These are phyloP conservation scores for Junonia oenone DNA, from an alignment of 2,888 invertebrate genomes.

Conservation along the genomic window DNA sequence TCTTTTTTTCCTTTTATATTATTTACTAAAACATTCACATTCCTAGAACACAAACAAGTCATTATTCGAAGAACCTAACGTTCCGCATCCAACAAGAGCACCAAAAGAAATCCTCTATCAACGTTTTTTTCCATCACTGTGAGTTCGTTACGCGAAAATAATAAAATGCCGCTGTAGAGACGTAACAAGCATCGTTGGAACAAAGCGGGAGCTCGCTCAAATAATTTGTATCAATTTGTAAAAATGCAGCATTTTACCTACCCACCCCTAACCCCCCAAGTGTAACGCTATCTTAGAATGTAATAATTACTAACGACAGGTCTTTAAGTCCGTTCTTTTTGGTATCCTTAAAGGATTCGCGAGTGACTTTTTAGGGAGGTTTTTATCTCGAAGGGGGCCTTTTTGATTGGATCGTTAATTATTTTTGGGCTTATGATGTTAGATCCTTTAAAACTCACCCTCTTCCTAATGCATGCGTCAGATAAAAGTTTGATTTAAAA, in stretches of 20 bases:
- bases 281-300: constrained; percentile 50
- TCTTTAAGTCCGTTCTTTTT: constrained; percentile 32
- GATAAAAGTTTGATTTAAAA: background rate
- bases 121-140: constrained; percentile 36
- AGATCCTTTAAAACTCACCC: background rate
- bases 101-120: background rate
- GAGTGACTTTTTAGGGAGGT: constrained; percentile 23
- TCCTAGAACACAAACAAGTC: background rate
- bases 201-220: constrained; percentile 77
- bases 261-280: constrained; percentile 36
- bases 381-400: constrained; percentile 12
- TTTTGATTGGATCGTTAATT: constrained; percentile 14
- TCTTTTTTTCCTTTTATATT: background rate
- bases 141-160: constrained; percentile 53
- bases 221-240: constrained; percentile 80
- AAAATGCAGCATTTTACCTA: constrained; percentile 72
- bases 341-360: constrained; percentile 16
- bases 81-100: background rate
- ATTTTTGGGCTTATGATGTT: constrained; percentile 5
- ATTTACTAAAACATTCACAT: background rate
- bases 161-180: constrained; percentile 75
- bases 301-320: constrained; percentile 62
- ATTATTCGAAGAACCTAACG: background rate
- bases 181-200: constrained; percentile 79
- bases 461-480: background rate